Evolutionary conservation across 2,888 invertebrate genomes (phyloP).

Genomic region (Sialis lutaria): DNA sequence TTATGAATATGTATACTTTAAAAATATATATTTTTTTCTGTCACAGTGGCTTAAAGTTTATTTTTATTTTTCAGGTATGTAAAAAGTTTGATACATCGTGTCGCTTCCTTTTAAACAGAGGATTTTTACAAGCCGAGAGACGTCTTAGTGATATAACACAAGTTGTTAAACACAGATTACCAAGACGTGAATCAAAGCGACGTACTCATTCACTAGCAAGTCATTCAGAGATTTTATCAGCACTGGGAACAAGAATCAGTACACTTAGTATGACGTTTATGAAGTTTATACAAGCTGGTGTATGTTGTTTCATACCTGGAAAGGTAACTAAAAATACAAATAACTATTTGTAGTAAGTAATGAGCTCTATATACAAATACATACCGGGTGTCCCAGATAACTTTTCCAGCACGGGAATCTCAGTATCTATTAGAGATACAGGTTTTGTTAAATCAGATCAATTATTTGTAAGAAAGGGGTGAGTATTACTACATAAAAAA

Average conservation of each 20-base stretch:
- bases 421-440: no score
- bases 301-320: slow-evolving; percentile 88
- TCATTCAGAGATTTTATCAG: slow-evolving; percentile 80
- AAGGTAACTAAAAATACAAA: slow-evolving; percentile 56
- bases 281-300: slow-evolving; percentile 66
- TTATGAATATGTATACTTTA: no score
- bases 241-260: slow-evolving; percentile 79
- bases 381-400: no score
- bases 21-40: no score
- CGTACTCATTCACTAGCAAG: slow-evolving; percentile 67
- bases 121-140: slow-evolving; percentile 64
- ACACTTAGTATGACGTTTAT: slow-evolving; percentile 86
- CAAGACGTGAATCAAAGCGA: slow-evolving; percentile 77
- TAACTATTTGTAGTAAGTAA: no score
- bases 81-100: slow-evolving; percentile 57
- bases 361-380: no score
- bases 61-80: slow-evolving; percentile 45
- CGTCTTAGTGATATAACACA: slow-evolving; percentile 59
- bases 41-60: no score
- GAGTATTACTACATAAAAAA: no score
- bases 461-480: no score
- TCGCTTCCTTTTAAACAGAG: slow-evolving; percentile 59
- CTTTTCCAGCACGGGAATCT: no score
- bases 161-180: slow-evolving; percentile 63
- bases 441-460: no score